Evolutionary conservation across 2,113 vertebrate genomes (phyloP), one percentile per base, ranked within the genome.

Genomic region (Nettapus auritus): DNA sequence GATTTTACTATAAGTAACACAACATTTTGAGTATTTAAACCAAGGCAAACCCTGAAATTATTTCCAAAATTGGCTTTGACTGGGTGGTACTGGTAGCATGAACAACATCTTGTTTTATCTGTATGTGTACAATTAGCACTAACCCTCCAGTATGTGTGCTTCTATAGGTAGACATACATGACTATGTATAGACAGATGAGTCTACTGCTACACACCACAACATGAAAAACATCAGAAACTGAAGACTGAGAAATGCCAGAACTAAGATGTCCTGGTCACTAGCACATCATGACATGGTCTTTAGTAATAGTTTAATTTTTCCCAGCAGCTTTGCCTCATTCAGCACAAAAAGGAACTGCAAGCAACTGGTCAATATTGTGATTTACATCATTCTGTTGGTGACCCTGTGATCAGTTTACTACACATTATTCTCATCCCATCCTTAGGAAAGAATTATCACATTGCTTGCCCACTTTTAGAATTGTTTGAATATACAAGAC

Each of bases 361-460:
- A 48, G 42, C 7, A 77, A 36, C 57, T 94, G 75, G 70, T 73
- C 85, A 93, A 73, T 80, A 89, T 6, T 66, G 28, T 89, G 66
- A 76, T 93, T 91, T 82, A 82, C 12, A 13, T 21, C 3, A 1
- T 91, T 89, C 79, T 76, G 40, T n/a, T 21, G 20, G 70, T 56
- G 44, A 50, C 33, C 3, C 66, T 36, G 48, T 3, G 21, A 64
- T 84, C 73, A 60, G 63, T 89, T 94, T 82, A 79, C 23, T 53
- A 5, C 48, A 82, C 15, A 52, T 80, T 90, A 81, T 64, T 31
- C 46, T 88, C 52, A 88, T 56, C 52, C 19, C 46, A 42, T 55
- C 88, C 53, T 95, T 91, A 74, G 56, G 64, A 67, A 93, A 74
- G 81, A 93, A 86, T 91, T 89, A 70, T 87, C 50, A 66, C 50